Base-by-base conservation (phyloP, 37 sponge, comb jelly and placozoan species). In the Cliona cf. orientalis region DNA sequence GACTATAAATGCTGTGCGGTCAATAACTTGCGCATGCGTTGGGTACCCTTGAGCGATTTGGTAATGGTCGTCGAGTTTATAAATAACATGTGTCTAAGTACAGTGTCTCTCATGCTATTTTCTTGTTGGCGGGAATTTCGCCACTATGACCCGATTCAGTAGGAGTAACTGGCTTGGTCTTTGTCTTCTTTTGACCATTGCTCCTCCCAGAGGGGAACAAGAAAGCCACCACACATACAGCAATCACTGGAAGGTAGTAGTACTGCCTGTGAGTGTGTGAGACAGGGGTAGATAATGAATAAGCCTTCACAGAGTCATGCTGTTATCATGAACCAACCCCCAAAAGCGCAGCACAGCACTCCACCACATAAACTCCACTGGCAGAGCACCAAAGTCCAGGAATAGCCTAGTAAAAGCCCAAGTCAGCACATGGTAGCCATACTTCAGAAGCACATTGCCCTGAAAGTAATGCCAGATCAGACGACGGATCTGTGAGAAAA, bases 401-500 rank as follows among this genome's bases (percentile, higher is more conserved):
- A 49, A 56, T 35, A 85, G 19, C 12, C 72, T 19, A 34, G 86
- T 73, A 36, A 59, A 36, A 34, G 71, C 91, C n/a, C 35, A 66
- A 37, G 91, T 90, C 6, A 80, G 26, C 11, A 79, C 66, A 74
- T 90, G 82, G 60, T 90, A 90, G 63, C 5, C 6, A 21, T 28
- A n/a, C 63, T 61, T 61, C 6, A 22, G 14, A 19, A 49, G 28
- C 26, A 28, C 5, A 28, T n/a, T 61, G 25, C 6, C 26, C 23
- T 25, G 63, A n/a, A 61, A 61, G 63, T 61, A n/a, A 28, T 21
- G 63, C 17, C 63, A 28, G 23, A 61, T 28, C 63, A 61, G 26
- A 25, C 63, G 26, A 61, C 63, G 63, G 5, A 61, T 12, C 63
- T 61, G 23, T 11, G 23, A 11, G 23, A n/a, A n/a, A 61, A n/a